These are phyloP conservation scores for Eupristina koningsbergeri DNA, from an alignment of 1,140 invertebrate species.

Conservation along the genomic window DNA sequence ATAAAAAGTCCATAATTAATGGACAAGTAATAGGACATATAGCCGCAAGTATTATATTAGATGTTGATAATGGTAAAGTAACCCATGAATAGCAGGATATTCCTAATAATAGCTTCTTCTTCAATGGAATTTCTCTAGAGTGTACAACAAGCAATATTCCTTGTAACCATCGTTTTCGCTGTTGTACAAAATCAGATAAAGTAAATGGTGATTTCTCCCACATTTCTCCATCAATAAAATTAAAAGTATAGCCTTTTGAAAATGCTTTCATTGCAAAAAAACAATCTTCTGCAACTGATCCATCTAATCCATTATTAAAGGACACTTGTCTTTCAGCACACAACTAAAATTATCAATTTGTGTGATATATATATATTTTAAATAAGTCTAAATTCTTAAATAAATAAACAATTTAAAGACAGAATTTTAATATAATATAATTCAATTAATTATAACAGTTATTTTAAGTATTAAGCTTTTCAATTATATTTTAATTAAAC, in stretches of 20 bases:
- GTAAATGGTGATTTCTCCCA: slow-evolving; percentile 98
- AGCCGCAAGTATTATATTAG: slow-evolving; percentile 88
- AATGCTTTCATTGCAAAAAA: slow-evolving; percentile 96
- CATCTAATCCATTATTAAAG: slow-evolving; percentile 95
- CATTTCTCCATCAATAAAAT: slow-evolving; percentile 97
- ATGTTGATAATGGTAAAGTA: slow-evolving; percentile 92
- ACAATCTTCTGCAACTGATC: slow-evolving; percentile 97
- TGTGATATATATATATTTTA: too few species aligned
- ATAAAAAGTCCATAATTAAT: slow-evolving; percentile 86
- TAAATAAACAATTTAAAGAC: too few species aligned
- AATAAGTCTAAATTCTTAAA: too few species aligned
- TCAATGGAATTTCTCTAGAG: slow-evolving; percentile 86
- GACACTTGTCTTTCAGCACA: slow-evolving; percentile 91
- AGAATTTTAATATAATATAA: too few species aligned
- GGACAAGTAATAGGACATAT: slow-evolving; percentile 91
- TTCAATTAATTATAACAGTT: too few species aligned
- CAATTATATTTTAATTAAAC: too few species aligned
- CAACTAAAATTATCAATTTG: slow-evolving; percentile 74
- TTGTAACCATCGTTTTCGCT: slow-evolving; percentile 96
- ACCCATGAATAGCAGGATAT: slow-evolving; percentile 97
- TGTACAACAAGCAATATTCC: slow-evolving; percentile 96
- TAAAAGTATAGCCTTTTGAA: slow-evolving; percentile 88
- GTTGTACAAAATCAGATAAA: slow-evolving; percentile 94
- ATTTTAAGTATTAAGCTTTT: too few species aligned
- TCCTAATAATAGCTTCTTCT: slow-evolving; percentile 87